phyloP scores from a whole-genome alignment of 2,113 vertebrate genomes.

The Orycteropus afer region DNA sequence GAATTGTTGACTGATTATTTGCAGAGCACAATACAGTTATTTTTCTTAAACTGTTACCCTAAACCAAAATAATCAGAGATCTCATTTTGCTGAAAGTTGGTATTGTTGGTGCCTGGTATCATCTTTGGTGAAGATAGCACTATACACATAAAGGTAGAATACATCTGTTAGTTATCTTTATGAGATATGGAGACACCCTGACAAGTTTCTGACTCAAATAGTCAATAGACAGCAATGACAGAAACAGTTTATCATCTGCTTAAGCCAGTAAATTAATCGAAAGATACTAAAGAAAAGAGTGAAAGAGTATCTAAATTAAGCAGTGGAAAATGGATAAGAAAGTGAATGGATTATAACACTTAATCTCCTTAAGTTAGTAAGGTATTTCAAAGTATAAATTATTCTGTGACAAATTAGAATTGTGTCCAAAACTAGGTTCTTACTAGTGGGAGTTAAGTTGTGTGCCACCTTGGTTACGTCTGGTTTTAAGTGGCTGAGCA shows the following conservation, averaged over 20 bases:
- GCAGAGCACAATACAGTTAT: background rate
- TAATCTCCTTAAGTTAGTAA: constrained; percentile 25
- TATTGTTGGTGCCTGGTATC: background rate
- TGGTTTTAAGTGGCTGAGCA: too few species aligned
- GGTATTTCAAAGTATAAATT: constrained; percentile 21
- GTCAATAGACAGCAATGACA: background rate
- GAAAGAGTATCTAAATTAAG: constrained; percentile 13
- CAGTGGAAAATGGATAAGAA: background rate
- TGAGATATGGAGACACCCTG: background rate
- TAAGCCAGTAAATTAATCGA: background rate
- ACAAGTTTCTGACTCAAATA: background rate
- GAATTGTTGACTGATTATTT: too few species aligned
- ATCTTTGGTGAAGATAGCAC: background rate
- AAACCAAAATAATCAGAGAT: background rate
- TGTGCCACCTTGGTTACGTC: too few species aligned
- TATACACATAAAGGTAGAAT: background rate
- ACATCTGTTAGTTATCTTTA: background rate
- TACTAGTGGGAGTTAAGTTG: too few species aligned
- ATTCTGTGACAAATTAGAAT: constrained; percentile 41
- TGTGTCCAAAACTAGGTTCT: background rate
- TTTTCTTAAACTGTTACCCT: background rate
- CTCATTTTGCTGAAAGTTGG: background rate
- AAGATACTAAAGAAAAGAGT: constrained; percentile 1
- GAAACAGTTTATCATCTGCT: constrained; percentile 47
- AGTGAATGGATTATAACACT: constrained; percentile 17